Conservation (phyloP, 2,113 vertebrate genomes). For the Elgaria multicarinata region DNA sequence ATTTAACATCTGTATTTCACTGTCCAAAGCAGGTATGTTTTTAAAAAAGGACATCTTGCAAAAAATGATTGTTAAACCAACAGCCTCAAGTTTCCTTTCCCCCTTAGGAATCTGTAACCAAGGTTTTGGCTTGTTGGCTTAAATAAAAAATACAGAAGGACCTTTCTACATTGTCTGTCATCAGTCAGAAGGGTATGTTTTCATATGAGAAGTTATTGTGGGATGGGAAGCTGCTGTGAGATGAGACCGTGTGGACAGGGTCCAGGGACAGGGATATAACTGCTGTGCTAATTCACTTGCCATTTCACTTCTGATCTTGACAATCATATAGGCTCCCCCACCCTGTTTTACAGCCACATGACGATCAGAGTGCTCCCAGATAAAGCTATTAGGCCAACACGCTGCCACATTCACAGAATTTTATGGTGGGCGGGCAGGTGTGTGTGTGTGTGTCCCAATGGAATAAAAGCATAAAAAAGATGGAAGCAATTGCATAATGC, state of each 20-base stretch:
- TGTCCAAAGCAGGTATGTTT: not conserved
- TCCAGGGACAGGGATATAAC: not conserved
- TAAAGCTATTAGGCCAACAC: no score
- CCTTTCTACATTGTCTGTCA: no score
- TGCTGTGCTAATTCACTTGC: not conserved
- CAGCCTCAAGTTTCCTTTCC: not conserved
- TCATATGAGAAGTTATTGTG: not conserved
- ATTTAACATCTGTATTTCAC: not conserved
- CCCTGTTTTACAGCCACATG: not conserved
- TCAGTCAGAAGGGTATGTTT: not conserved
- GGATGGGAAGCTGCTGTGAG: no score
- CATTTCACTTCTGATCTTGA: not conserved
- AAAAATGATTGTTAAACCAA: not conserved
- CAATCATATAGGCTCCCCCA: not conserved
- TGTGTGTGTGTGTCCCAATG: no score
- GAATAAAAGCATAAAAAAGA: no score
- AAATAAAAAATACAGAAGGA: not conserved
- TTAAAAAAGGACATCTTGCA: not conserved
- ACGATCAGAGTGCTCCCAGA: not conserved
- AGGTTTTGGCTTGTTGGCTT: not conserved
- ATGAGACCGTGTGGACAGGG: not conserved
- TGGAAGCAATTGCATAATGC: no score
- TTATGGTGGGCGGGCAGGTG: no score
- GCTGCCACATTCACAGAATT: no score
- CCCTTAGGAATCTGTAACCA: not conserved